Evolutionary conservation across 2,888 invertebrate species (phyloP).

Genomic region (Ypsolopha sequella): DNA sequence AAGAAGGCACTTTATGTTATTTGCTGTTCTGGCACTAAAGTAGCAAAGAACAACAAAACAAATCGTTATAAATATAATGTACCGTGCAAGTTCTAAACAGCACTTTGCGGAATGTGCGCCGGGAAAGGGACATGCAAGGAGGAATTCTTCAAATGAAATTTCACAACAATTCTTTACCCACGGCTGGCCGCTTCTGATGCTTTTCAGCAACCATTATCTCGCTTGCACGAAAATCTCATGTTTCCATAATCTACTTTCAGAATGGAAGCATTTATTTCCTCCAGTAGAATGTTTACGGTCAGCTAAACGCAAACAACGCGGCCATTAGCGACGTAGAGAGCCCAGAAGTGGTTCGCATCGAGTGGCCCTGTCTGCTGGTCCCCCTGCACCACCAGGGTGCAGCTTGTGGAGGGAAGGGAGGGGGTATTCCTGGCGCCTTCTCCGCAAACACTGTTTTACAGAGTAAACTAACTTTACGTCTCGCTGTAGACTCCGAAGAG

Average conservation of each 20-base stretch:
- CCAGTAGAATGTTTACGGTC: conserved; percentile 6
- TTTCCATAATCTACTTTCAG: not conserved
- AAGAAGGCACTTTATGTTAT: no score
- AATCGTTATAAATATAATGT: no score
- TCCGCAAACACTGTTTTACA: not conserved
- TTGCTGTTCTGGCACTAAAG: no score
- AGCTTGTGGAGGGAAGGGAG: conserved; percentile 13
- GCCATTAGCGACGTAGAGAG: conserved; percentile 23
- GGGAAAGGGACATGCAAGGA: not conserved
- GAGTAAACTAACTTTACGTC: no score
- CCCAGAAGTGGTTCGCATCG: conserved; percentile 10
- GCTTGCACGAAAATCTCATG: not conserved
- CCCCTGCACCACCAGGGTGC: conserved; percentile 13
- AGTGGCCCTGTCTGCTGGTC: conserved; percentile 16
- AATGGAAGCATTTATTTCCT: not conserved
- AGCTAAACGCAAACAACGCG: conserved; percentile 24
- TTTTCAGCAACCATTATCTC: not conserved
- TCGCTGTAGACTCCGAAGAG: not conserved
- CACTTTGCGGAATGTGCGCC: no score
- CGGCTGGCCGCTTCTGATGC: not conserved
- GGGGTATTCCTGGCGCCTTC: not conserved
- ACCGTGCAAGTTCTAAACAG: no score
- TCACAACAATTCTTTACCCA: not conserved
- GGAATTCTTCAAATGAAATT: not conserved
- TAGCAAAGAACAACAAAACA: no score